Base-by-base conservation (phyloP, 2,888 invertebrate genomes). In the Anthophora plumipes region DNA sequence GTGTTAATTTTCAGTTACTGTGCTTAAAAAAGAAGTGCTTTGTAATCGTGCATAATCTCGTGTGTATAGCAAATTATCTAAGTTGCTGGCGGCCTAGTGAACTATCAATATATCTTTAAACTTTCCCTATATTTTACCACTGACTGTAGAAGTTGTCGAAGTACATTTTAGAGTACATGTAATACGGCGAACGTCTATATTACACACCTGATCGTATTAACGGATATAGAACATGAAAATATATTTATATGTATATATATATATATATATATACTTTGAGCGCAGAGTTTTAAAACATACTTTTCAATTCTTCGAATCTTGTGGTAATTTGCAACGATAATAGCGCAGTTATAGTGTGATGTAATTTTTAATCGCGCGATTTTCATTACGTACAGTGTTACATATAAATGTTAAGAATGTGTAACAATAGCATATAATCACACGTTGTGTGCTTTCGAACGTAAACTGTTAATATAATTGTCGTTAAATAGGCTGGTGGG, bases 1-100 rank as follows among this genome's bases (percentile, higher is more conserved):
- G 31, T 55, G 20, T 6, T n/a, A n/a, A 22, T 57, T 54, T 64
- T 66, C 55, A 66, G 66, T 80, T 72, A 41, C 52, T 78, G 63
- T 72, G 78, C 57, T 52, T 31, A 43, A 57, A 17, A 63, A 71
- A 55, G n/a, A 70, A 55, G 60, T 77, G 48, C n/a, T 54, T 0
- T 61, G 55, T 50, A 55, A 71, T 41, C 20, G 25, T 50, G 61
- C 55, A 54, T 63, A 57, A 57, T 20, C 12, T 54, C 11, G 41
- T 55, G 12, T 25, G 31, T 31, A 55, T 25, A 25, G 50, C 17
- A 9, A 61, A 25, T 52, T 48, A 39, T 14, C 46, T 59, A 68
- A 57, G 7, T 52, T 14, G 25, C 11, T 43, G 43, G 48, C 61
- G 50, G 11, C 31, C 41, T 64, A 73, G 12, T 60, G 48, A 39